Conservation (phyloP, 2,888 invertebrate genomes). For the Adela reaumurella region DNA sequence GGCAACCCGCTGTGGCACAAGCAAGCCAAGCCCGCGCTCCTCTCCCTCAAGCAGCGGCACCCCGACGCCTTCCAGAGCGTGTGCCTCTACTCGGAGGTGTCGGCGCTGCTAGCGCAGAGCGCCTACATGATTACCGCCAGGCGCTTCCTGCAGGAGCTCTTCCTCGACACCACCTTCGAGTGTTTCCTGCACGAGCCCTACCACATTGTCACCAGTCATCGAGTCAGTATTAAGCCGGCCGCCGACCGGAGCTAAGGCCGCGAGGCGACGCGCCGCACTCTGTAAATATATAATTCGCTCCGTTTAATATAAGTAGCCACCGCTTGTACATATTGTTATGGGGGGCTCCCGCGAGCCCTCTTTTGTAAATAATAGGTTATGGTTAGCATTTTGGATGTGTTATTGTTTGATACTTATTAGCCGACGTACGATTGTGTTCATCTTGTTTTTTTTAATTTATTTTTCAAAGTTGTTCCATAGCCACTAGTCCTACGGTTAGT, state of each 20-base stretch:
- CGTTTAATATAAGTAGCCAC: too few species aligned
- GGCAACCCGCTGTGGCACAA: conserved; percentile 77
- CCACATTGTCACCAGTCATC: not conserved
- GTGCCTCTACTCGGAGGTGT: conserved; percentile 91
- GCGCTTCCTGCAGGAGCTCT: conserved; percentile 89
- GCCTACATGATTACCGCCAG: conserved; percentile 80
- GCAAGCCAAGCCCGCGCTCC: conserved; percentile 76
- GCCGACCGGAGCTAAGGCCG: too few species aligned
- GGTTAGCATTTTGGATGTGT: not conserved
- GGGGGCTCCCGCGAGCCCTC: too few species aligned
- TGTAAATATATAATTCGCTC: too few species aligned
- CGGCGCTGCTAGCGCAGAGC: conserved; percentile 71
- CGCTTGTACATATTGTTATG: too few species aligned
- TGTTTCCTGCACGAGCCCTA: conserved; percentile 50
- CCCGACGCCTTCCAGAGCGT: conserved; percentile 75
- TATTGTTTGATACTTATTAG: not conserved
- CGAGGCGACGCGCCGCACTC: too few species aligned
- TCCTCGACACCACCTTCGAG: conserved; percentile 79
- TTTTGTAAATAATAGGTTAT: too few species aligned
- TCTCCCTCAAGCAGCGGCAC: conserved; percentile 70
- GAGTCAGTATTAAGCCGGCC: too few species aligned
- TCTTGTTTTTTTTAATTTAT: not conserved
- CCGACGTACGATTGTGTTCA: too few species aligned
- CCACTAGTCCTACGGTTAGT: not conserved
- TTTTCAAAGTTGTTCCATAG: not conserved